Conservation (phyloP, 2,888 invertebrate genomes). For the Zygogramma bicolorata region DNA sequence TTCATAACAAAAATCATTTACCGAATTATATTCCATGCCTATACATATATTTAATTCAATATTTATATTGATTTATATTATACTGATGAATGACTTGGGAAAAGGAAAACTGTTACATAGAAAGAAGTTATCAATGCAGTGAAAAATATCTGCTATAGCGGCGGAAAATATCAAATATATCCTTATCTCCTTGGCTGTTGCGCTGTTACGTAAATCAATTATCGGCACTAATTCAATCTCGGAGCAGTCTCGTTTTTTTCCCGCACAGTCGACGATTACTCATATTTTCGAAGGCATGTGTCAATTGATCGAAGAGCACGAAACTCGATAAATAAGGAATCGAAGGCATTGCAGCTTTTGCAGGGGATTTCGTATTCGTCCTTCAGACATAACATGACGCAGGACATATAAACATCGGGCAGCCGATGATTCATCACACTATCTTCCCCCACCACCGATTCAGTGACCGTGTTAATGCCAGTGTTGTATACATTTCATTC, state of each 20-base stretch:
- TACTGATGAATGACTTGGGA: too few species aligned
- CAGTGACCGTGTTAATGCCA: conserved; percentile 50
- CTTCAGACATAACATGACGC: conserved; percentile 57
- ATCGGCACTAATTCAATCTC: background rate
- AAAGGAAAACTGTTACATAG: too few species aligned
- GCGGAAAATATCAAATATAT: background rate
- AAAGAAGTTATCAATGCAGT: too few species aligned
- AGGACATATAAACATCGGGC: conserved; percentile 57
- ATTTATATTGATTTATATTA: too few species aligned
- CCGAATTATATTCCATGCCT: too few species aligned
- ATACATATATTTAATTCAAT: too few species aligned
- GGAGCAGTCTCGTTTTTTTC: background rate
- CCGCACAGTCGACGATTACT: background rate
- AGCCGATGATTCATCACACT: conserved; percentile 58
- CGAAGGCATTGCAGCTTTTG: conserved; percentile 40
- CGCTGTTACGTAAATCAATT: background rate
- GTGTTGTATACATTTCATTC: conserved; percentile 27
- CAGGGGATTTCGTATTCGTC: conserved; percentile 54
- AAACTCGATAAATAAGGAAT: conserved; percentile 39
- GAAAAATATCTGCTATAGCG: too few species aligned
- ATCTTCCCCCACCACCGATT: conserved; percentile 49
- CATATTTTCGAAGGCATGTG: conserved; percentile 6
- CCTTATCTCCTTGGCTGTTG: background rate
- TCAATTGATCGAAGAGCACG: conserved; percentile 31
- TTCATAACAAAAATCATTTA: too few species aligned